These are phyloP conservation scores for Tinamus major DNA, from an alignment of 2,797 vertebrate genomes.

Conservation along the genomic window DNA sequence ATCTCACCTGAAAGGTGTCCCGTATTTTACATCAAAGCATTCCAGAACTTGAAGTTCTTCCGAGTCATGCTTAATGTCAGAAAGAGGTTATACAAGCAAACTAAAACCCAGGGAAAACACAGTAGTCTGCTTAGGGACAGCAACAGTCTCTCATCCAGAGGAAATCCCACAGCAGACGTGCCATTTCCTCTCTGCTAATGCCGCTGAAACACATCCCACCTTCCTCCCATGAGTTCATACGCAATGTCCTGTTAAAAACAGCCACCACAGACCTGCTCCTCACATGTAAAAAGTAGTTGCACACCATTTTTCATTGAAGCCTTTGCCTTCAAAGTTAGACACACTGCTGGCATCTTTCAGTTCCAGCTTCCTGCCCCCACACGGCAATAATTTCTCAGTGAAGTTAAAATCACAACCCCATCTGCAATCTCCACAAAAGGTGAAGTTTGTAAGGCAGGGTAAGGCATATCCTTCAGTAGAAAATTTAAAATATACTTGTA, in stretches of 20 bases:
- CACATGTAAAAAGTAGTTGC: background rate
- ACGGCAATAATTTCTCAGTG: background rate
- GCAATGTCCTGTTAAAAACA: background rate
- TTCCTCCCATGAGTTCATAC: background rate
- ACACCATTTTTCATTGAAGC: background rate
- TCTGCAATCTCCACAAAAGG: background rate
- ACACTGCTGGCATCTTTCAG: background rate
- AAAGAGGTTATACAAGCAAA: constrained; percentile 28
- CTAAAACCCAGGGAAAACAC: background rate
- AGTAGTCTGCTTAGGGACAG: background rate
- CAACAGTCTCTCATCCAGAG: background rate
- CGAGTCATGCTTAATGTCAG: background rate
- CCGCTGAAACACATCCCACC: background rate
- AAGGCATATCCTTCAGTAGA: background rate
- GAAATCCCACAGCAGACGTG: background rate
- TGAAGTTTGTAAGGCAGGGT: background rate
- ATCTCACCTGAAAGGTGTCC: background rate
- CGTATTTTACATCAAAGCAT: background rate
- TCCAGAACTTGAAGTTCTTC: background rate
- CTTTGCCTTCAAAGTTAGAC: background rate
- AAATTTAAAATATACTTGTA: background rate
- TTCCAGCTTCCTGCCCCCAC: background rate
- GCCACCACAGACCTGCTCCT: background rate
- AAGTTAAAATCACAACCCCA: background rate
- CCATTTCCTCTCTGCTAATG: background rate